Base-by-base conservation (phyloP, 2,888 invertebrate genomes). In the Dione juno region DNA sequence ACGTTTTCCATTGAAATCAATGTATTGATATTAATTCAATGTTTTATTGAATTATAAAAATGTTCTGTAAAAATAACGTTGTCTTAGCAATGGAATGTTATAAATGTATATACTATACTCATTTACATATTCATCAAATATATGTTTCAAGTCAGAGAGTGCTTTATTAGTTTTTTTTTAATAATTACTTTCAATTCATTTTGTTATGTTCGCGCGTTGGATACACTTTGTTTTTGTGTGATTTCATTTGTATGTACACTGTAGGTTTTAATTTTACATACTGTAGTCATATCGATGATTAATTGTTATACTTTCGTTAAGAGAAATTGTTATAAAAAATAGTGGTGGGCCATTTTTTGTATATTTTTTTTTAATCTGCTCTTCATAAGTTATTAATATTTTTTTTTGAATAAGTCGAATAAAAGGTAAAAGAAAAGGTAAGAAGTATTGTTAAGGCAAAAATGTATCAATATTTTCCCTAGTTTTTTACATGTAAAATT, bases 231-330 rank as follows among this genome's bases (percentile, higher is more conserved):
- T 57, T 37, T 57, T 57, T 10, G 57, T 57, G 57, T 57, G 54
- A n/a, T 57, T 11, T 57, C 28, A 50, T 57, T 57, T 13, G 37
- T 16, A n/a, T 57, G 37, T 57, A 57, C 16, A 57, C 14, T 54
- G 21, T 57, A 57, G 37, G 16, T 13, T 57, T 28, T 40, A 57
- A 37, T 11, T 11, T 57, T 57, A 40, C 37, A 40, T n/a, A 40
- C 37, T 57, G 16, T 57, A 37, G 57, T 57, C 2, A 16, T 57
- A 16, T 57, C 37, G 16, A 35, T 16, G 11, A 16, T 57, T 6
- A 40, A 57, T 57, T 40, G 57, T 57, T 57, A 40, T 40, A 40
- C 37, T 50, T 50, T 50, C 3, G n/a, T 37, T 16, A 8, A 37
- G n/a, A 54, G 5, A n/a, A 54, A n/a, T n/a, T 45, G 45, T 45